phyloP scores from a whole-genome alignment of 1,140 invertebrate species.

The Brachionus paranguensis region DNA sequence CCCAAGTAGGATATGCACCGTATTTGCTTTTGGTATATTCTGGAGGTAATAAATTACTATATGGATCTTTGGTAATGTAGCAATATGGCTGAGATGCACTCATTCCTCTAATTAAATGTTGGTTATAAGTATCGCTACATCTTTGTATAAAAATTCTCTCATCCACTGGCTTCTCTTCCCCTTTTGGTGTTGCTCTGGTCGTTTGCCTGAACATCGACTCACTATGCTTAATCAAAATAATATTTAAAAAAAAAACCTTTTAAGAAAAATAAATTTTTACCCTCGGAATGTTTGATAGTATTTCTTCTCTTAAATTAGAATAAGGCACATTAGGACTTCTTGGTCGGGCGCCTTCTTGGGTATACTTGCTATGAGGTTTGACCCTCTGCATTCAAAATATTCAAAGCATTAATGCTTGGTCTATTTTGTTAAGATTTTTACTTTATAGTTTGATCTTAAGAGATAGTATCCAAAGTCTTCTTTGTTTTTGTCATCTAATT shows the following conservation, averaged over 20 bases:
- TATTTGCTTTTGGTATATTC: conserved; percentile 47
- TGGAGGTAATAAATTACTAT: conserved; percentile 43
- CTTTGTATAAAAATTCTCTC: conserved; percentile 46
- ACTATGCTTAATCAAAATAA: background rate
- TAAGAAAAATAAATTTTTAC: conserved; percentile 41
- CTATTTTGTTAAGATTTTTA: background rate
- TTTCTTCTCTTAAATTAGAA: conserved; percentile 48
- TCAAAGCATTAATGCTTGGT: no score
- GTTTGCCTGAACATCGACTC: conserved; percentile 44
- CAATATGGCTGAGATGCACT: conserved; percentile 46
- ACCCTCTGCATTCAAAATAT: background rate
- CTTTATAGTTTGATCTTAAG: conserved; percentile 22
- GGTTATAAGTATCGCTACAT: conserved; percentile 47
- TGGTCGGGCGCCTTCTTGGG: conserved; percentile 42
- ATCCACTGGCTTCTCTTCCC: conserved; percentile 42
- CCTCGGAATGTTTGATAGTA: conserved; percentile 48
- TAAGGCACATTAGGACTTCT: conserved; percentile 49
- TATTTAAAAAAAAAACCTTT: background rate
- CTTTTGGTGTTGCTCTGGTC: conserved; percentile 32
- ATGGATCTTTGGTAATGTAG: conserved; percentile 48
- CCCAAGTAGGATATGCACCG: conserved; percentile 49
- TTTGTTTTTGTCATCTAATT: conserved; percentile 29
- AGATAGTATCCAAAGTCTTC: conserved; percentile 15
- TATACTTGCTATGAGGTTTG: conserved; percentile 28
- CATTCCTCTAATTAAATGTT: conserved; percentile 46